Conservation (phyloP, 1,140 invertebrate species). For the Neodiprion fabricii region DNA sequence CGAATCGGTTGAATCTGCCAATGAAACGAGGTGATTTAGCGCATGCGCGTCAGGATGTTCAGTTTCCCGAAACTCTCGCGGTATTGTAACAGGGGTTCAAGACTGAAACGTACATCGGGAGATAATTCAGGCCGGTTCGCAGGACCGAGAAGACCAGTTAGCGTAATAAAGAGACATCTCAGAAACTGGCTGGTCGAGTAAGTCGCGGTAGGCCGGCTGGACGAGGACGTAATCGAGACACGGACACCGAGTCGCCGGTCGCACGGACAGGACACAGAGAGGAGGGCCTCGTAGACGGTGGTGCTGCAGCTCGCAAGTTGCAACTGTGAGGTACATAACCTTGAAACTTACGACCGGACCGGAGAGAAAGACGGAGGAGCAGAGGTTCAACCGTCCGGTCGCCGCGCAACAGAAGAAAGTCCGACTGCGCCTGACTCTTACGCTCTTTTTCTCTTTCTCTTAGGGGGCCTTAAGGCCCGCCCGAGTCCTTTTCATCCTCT, state of each 20-base stretch:
- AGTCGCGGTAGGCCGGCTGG: too few relatives aligned
- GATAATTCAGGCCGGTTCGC: too few relatives aligned
- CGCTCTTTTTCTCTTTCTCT: slow-evolving; percentile 13
- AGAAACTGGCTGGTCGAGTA: too few relatives aligned
- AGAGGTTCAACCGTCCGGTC: neutral
- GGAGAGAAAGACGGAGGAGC: neutral
- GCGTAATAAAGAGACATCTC: too few relatives aligned
- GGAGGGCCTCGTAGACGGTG: neutral
- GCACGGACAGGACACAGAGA: neutral
- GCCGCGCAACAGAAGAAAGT: slow-evolving; percentile 6
- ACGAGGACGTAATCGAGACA: neutral
- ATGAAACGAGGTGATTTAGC: too few relatives aligned
- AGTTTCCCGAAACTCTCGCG: too few relatives aligned
- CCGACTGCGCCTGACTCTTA: neutral
- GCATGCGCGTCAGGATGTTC: too few relatives aligned
- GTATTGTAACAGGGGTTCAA: too few relatives aligned
- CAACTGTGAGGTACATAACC: slow-evolving; percentile 30
- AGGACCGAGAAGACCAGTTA: too few relatives aligned
- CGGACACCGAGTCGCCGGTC: too few relatives aligned
- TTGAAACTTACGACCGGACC: slow-evolving; percentile 41
- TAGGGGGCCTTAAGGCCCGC: slow-evolving; percentile 15
- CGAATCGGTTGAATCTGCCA: too few relatives aligned
- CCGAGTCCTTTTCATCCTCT: slow-evolving; percentile 18
- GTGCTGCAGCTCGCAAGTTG: slow-evolving; percentile 16
- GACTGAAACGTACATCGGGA: too few relatives aligned